Evolutionary conservation across 2,888 invertebrate species (phyloP), one percentile per base, ranked within the genome.

Genomic region (Andrena haemorrhoa): DNA sequence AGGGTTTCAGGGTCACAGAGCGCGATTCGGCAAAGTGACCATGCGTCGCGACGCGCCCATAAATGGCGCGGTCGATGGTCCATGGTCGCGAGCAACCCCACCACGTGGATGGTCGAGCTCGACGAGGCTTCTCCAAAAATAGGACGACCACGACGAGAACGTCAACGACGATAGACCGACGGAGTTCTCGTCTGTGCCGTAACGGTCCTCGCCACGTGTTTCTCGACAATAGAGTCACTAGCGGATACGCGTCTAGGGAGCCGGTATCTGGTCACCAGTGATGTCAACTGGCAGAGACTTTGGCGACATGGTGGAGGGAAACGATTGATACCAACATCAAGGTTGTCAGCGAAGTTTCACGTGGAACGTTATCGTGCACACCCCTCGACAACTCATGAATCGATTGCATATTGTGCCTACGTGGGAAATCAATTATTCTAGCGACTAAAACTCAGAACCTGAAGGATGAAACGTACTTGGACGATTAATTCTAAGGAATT

Each of bases 51-150:
- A 89, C 89, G 92, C 90, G 86, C 71, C 93, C 93, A 93, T 93
- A 94, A 93, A 94, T 93, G 93, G 93, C 91, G 93, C 93, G 93
- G 92, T 90, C 92, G 93, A 91, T 92, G 93, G 92, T 92, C 91
- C 89, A 90, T 90, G 88, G 88, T 85, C 86, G 88, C 82, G 80
- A 85, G 84, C 89, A 89, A 90, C 90, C 89, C 90, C 91, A 91
- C 90, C 88, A 88, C 87, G 79, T 72, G 35, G 82, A 84, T 83
- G 80, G 74, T 79, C 80, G 89, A 84, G 87, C 89, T 89, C 90
- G 77, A 89, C 91, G 91, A 92, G 90, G 92, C 91, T 92, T 91
- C 86, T 91, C 92, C 91, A 92, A 93, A 92, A 93, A 93, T 93
- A 93, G 93, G 90, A 89, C 83, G 85, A 91, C 87, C 90, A 89